Evolutionary conservation across 2,888 invertebrate genomes (phyloP), one percentile per base, ranked within the genome.

Genomic region (Eulithis testata): DNA sequence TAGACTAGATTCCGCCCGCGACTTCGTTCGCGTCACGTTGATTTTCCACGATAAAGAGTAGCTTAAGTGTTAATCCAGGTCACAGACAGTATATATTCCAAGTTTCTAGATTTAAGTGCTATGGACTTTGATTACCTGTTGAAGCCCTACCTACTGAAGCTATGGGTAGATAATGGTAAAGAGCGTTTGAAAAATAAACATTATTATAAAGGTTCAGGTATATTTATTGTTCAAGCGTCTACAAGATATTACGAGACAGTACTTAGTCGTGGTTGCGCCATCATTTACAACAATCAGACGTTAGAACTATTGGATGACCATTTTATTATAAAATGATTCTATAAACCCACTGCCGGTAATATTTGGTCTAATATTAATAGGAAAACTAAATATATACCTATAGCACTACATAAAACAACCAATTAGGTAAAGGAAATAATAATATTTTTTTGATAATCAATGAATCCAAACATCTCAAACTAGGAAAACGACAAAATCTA

Each of bases 161-260:
- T 37, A 40, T 0, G n/a, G 43, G 40, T 36, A 54, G 53, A 44
- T 21, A 3, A 43, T 37, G 31, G 12, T 54, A 45, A 60, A 72
- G 2, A 72, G 73, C 76, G 69, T 76, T 49, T 47, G 44, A 58
- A 80, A 83, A 85, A 84, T 73, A 78, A 83, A 81, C 81, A 78
- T 72, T 69, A 11, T 78, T 79, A 76, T 85, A 82, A 88, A 89
- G 86, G 89, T 90, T 90, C 88, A 90, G 86, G 86, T 90, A 90
- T 91, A 90, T 91, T 91, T 91, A 89, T 91, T 91, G 90, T 91
- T 91, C 89, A 91, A 90, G 90, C 91, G 89, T 88, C 91, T 89
- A 90, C 90, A 85, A 87, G 85, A 83, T 86, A 82, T 87, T 84
- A 86, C 80, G 84, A 87, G 90, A 90, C 88, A 89, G 51, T 88